Evolutionary conservation across 2,113 vertebrate genomes (phyloP), one percentile per base, ranked within the genome.

Genomic region (Tetraodon nigroviridis): DNA sequence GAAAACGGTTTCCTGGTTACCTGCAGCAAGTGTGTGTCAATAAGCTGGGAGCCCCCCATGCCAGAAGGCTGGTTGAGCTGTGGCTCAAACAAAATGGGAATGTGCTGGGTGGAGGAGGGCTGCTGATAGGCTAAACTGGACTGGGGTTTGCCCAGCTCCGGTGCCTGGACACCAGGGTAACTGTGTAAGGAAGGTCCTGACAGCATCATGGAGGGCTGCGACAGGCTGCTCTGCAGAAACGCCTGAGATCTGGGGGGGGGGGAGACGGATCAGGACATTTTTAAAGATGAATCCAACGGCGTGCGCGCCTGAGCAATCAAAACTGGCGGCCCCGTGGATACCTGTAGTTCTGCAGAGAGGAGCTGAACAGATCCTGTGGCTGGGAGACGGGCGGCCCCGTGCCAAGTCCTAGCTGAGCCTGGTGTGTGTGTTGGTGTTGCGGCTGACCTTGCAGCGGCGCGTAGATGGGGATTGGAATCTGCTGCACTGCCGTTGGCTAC

Each of bases 381-480:
- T 99, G 97, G 32, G 97, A 98, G 22, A 96, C 97, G 6, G 96
- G 86, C 29, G 97, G 94, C 2, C 92, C 96, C 6, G 92, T 89
- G 69, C 90, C 88, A 46, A 98, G 90, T 72, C 95, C 92, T 19
- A 98, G 84, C 64, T 93, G 96, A 65, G 95, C 91, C 79, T 98
- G 96, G 76, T 90, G 88, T 2, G 81, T 76, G 69, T 74, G 94
- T 92, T 84, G 93, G 90, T 87, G 96, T 89, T 80, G 95, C 71
- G 84, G 89, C 71, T 98, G 96, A 19, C 95, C 93, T 81, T 98
- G 97, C 40, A 98, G 89, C 1, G 97, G 94, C 41, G 95, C 97
- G 55, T 98, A 99, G 71, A 99, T 98, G 11, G 96, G 95, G 57
- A 99, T 99, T 22, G 97, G 96, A 71, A 98, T 99, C 88, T 97